phyloP scores from a whole-genome alignment of 2,888 invertebrate genomes.

The Gryllus longicercus region DNA sequence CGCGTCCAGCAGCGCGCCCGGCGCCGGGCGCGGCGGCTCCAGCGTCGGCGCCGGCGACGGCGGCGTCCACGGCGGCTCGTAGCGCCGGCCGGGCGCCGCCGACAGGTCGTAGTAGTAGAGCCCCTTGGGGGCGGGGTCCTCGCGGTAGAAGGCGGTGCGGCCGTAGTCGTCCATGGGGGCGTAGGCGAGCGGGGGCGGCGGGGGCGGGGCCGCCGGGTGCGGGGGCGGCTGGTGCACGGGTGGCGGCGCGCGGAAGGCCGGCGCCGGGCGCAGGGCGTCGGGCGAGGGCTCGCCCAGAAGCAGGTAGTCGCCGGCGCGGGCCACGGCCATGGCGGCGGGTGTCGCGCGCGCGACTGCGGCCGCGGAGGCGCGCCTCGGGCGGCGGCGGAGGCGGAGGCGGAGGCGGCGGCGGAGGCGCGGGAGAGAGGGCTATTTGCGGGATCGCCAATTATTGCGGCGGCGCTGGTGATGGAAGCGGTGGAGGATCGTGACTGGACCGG shows the following conservation, averaged over 20 bases:
- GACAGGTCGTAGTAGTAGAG: background rate
- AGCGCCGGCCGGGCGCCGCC: background rate
- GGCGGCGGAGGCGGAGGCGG: background rate
- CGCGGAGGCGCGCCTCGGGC: background rate
- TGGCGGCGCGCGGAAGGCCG: background rate
- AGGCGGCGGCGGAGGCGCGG: background rate
- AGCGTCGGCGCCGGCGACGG: slow-evolving; percentile 21
- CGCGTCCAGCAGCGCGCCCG: background rate
- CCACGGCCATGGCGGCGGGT: background rate
- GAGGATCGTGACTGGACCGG: background rate
- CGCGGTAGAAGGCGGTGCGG: background rate
- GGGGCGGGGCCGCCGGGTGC: background rate
- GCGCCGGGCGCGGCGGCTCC: background rate
- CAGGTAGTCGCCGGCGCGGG: slow-evolving; percentile 4
- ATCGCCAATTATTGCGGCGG: background rate
- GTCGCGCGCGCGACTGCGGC: background rate
- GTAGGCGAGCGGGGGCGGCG: background rate
- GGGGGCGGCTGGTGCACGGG: background rate
- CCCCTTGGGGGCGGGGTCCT: background rate
- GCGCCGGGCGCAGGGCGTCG: background rate
- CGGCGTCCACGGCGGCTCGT: slow-evolving; percentile 17
- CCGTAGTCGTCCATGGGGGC: background rate
- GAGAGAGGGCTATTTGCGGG: background rate
- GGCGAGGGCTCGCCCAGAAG: background rate
- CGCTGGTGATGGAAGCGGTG: background rate